Evolutionary conservation across 2,113 vertebrate species (phyloP).

Genomic region (Crotophaga sulcirostris): DNA sequence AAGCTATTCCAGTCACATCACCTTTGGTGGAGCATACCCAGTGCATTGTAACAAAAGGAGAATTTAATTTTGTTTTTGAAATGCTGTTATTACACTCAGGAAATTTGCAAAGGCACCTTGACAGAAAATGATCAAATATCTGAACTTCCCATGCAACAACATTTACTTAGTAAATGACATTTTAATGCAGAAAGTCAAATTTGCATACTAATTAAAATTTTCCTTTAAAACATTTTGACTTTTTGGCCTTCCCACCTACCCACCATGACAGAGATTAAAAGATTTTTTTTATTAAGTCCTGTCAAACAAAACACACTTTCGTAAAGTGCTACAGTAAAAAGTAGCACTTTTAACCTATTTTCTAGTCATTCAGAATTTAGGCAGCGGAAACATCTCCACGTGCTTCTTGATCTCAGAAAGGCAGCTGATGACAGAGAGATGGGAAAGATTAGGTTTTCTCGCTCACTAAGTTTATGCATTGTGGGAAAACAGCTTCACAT

Average conservation of each 20-base stretch:
- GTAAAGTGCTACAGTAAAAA: conserved; percentile 4
- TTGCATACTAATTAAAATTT: conserved; percentile 84
- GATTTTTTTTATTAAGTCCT: conserved; percentile 69
- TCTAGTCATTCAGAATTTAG: conserved; percentile 23
- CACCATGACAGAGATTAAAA: conserved; percentile 73
- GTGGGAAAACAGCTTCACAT: conserved; percentile 20
- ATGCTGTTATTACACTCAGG: conserved; percentile 68
- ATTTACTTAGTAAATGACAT: conserved; percentile 83
- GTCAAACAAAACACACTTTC: conserved; percentile 63
- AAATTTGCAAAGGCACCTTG: conserved; percentile 78
- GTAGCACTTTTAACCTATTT: neutral
- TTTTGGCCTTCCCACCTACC: conserved; percentile 73
- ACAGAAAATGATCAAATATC: conserved; percentile 77
- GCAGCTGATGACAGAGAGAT: neutral
- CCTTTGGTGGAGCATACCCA: conserved; percentile 16
- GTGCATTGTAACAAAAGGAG: conserved; percentile 42
- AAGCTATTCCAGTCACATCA: conserved; percentile 66
- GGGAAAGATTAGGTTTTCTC: neutral
- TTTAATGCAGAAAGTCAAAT: conserved; percentile 76
- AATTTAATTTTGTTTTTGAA: conserved; percentile 73
- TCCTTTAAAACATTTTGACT: conserved; percentile 77
- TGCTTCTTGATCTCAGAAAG: neutral
- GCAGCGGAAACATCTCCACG: conserved; percentile 11
- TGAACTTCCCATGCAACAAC: conserved; percentile 69
- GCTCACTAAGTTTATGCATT: neutral